Conservation (phyloP, 2,888 invertebrate species). For the Scotopteryx bipunctaria region DNA sequence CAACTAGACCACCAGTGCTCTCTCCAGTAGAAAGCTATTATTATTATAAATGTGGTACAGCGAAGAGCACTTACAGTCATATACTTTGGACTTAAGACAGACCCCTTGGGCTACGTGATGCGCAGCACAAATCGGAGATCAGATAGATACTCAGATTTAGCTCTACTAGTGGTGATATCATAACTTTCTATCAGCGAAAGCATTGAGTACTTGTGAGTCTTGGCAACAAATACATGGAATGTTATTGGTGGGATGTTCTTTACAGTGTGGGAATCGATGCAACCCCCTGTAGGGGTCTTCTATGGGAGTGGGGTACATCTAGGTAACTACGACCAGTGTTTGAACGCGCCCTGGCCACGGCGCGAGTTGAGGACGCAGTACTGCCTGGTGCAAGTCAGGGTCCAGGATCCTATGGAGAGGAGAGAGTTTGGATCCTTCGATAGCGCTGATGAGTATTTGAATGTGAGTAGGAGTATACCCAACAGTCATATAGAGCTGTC, state of each 20-base stretch:
- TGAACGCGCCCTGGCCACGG: constrained; percentile 42
- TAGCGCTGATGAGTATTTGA: constrained; percentile 35
- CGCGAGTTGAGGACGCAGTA: constrained; percentile 47
- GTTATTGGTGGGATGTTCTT: not conserved
- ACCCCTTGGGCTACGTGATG: too few relatives aligned
- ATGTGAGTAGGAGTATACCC: constrained; percentile 38
- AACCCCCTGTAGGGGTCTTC: constrained; percentile 47
- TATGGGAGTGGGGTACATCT: constrained; percentile 45
- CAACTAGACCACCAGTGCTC: too few relatives aligned
- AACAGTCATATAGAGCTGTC: too few relatives aligned
- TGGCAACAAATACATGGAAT: not conserved
- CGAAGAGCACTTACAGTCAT: too few relatives aligned
- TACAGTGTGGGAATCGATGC: constrained; percentile 56
- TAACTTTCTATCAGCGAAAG: too few relatives aligned
- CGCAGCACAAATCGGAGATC: too few relatives aligned
- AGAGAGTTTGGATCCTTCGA: constrained; percentile 32
- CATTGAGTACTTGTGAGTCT: not conserved
- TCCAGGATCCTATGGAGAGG: not conserved
- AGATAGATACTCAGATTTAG: too few relatives aligned
- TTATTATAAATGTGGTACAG: too few relatives aligned
- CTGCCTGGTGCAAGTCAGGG: constrained; percentile 46
- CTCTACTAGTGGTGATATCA: too few relatives aligned
- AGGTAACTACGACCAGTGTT: constrained; percentile 55
- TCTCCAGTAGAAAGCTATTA: too few relatives aligned
- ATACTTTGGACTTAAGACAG: too few relatives aligned